A percentile compares a stretch with the other conserved stretches of the same genome.
Evolutionary conservation across 1,140 invertebrate genomes (phyloP).

Genomic region (Brachionus asplanchnoidis): DNA sequence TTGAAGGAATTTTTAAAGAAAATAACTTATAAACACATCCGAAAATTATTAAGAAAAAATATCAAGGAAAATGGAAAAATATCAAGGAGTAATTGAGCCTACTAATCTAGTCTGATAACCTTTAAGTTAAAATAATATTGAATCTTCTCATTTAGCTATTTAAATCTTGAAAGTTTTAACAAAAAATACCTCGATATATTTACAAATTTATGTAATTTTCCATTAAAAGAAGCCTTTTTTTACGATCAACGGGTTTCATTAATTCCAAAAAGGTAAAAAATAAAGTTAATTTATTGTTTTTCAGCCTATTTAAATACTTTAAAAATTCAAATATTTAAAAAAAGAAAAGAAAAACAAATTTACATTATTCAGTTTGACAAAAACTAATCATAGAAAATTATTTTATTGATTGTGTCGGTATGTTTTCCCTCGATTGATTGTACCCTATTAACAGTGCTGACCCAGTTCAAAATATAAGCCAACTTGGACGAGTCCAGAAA

Average conservation of each 20-base stretch:
- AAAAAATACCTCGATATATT: neutral
- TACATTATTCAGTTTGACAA: neutral
- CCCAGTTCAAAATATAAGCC: neutral
- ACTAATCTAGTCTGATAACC: too few relatives aligned
- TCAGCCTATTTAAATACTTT: neutral
- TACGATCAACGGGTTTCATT: neutral
- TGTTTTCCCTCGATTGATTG: constrained; percentile 15
- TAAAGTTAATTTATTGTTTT: neutral
- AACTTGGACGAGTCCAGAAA: neutral
- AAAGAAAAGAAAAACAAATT: constrained; percentile 5
- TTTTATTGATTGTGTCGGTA: constrained; percentile 20
- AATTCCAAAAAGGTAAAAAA: neutral
- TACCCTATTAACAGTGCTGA: neutral
- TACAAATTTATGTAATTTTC: neutral
- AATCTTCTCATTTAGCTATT: too few relatives aligned
- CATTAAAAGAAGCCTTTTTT: neutral
- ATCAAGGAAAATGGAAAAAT: too few relatives aligned
- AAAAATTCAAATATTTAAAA: constrained; percentile 1
- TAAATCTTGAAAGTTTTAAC: too few relatives aligned
- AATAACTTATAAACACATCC: too few relatives aligned
- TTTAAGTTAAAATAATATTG: too few relatives aligned
- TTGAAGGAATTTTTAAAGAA: too few relatives aligned
- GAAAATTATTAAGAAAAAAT: too few relatives aligned
- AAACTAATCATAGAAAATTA: constrained; percentile 10
- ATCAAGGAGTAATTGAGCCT: too few relatives aligned